Conservation (phyloP, 2,113 vertebrate genomes). For the Notothenia rossii region DNA sequence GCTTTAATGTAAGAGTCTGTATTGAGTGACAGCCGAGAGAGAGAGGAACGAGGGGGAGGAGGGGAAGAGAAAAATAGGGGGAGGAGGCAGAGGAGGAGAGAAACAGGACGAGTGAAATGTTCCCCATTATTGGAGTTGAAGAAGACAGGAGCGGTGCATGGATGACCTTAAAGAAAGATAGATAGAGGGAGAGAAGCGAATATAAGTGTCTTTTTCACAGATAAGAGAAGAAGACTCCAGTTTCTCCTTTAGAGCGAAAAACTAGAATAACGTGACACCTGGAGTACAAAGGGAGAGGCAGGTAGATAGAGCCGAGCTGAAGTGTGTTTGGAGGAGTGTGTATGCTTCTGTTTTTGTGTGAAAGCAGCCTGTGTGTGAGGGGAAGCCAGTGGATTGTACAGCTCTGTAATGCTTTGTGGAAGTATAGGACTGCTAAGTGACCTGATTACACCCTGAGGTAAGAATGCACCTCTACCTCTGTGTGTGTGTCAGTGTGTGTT, state of each 20-base stretch:
- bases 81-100: constrained; percentile 76
- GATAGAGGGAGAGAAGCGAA: constrained; percentile 23
- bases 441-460: constrained; percentile 76
- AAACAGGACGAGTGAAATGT: constrained; percentile 70
- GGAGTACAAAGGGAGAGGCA: constrained; percentile 53
- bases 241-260: constrained; percentile 28
- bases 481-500: not conserved
- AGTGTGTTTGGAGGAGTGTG: constrained; percentile 12
- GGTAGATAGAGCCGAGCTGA: constrained; percentile 44
- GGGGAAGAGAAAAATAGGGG: constrained; percentile 61
- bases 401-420: constrained; percentile 74
- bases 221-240: constrained; percentile 25
- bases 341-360: constrained; percentile 30
- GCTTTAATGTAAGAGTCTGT: constrained; percentile 40
- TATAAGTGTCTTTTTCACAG: constrained; percentile 3
- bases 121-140: constrained; percentile 63
- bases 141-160: constrained; percentile 71
- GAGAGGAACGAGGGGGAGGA: constrained; percentile 26
- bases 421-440: constrained; percentile 53
- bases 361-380: constrained; percentile 27
- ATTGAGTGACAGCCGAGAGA: constrained; percentile 67
- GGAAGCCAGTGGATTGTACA: constrained; percentile 53
- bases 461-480: constrained; percentile 34
- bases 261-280: constrained; percentile 52
- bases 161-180: constrained; percentile 56